Evolutionary conservation across 2,888 invertebrate species (phyloP), one percentile per base, ranked within the genome.

Genomic region (Dascillus cervinus): DNA sequence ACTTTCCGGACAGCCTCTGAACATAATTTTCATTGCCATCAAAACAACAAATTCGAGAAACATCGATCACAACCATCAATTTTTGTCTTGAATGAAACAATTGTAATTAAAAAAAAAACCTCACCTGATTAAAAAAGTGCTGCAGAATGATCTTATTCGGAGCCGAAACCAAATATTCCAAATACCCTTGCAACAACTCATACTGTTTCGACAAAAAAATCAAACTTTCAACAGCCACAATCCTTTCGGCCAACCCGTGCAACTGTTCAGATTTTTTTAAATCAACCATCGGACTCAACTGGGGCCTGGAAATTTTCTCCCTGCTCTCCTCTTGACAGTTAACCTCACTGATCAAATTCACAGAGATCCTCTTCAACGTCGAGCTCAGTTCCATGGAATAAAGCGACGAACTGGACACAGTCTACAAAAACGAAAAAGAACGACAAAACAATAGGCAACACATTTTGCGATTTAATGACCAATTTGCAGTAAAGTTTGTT

Each of bases 151-250:
- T 70, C 25, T 73, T 71, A 43, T 80, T 79, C 41, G 80, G 80
- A 12, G 77, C 72, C 0, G 83, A 81, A 11, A 94, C 75, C 37
- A 92, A 73, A 37, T 82, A 78, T 58, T 92, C 88, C 52, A 96
- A 70, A 58, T 90, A 91, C 3, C 82, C 79, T 40, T 85, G 85
- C 11, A 97, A 66, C 29, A 79, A 73, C 50, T 88, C 82, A 52
- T 88, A 84, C 63, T 97, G 96, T 45, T 82, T 80, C 0, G 89
- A 79, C 46, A 97, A 70, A 64, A 92, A 94, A 47, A 91, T 78
- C 0, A 91, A 73, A 44, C 96, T 96, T 65, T 97, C 96, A 0
- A 91, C 85, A 0, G 86, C 96, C 0, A 94, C 88, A 10, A 94
- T 79, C 38, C 96, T 72, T 55, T 92, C 89, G 0, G 82, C 71